Evolutionary conservation across 2,113 vertebrate genomes (phyloP), one percentile per base, ranked within the genome.

Genomic region (Forbesichthys papilliferus): DNA sequence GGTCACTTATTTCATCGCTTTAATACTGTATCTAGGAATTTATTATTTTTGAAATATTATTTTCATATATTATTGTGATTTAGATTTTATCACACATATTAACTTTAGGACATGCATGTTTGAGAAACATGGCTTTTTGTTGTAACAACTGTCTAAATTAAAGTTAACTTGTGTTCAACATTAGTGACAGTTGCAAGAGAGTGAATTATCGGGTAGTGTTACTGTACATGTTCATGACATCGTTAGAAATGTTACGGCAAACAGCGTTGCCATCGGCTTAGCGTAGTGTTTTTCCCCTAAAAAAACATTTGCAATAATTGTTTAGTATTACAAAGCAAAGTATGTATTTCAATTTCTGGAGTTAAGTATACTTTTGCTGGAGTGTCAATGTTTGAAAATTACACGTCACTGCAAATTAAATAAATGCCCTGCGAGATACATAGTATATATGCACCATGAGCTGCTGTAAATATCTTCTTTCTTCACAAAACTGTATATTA

Each of bases 281-380:
- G 59, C 13, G 47, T 14, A 34, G 12, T 64, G 67, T 83, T 86
- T 47, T 79, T 69, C 61, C 71, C 71, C 63, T 87, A 71, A 86
- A 89, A 83, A 83, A 81, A 27, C 27, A 27, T 27, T 27, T 46
- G 47, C 71, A 87, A 75, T 75, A 80, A 83, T 48, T 83, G 77
- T 83, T 84, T 73, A 80, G 66, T 76, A 80, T 84, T 83, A 61
- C 71, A 64, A 73, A 80, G 69, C 78, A 83, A 61, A 11, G 74
- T 81, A 59, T 86, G 83, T 71, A 85, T 85, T 86, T 87, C 86
- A 85, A 84, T 89, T 67, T 77, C 70, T 75, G 47, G 42, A 88
- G 78, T 82, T 87, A 84, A 90, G 86, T 79, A 72, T 46, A 86
- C 84, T 81, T 70, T 75, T 81, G 75, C 64, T 74, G 69, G 73